Percentiles rank a stretch among this genome's conserved stretches.
These are phyloP conservation scores for Venusia cambrica DNA, from an alignment of 2,888 invertebrate species.

Conservation along the genomic window DNA sequence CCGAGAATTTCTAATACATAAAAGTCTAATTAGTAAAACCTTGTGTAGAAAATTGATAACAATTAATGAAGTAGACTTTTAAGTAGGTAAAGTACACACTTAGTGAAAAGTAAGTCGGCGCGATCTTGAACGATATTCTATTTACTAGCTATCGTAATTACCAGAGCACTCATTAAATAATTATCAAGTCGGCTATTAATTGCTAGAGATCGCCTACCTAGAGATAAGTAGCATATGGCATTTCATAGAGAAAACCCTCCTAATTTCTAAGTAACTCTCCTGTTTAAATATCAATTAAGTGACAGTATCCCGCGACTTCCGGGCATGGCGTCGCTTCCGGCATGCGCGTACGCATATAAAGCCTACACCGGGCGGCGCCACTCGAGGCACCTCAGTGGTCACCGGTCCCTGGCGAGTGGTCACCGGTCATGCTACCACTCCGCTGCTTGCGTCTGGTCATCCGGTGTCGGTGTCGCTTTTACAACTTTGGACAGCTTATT, in stretches of 20 bases:
- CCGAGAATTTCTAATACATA: no score
- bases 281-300: slow-evolving; percentile 66
- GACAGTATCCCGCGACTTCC: slow-evolving; percentile 57
- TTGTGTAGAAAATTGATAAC: no score
- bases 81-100: no score
- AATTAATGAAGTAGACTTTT: no score
- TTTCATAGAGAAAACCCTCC: slow-evolving; percentile 24
- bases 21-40: no score
- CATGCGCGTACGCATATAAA: slow-evolving; percentile 60
- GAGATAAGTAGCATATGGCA: no score
- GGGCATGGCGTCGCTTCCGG: slow-evolving; percentile 53
- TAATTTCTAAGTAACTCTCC: slow-evolving; percentile 28
- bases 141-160: no score
- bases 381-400: slow-evolving; percentile 42
- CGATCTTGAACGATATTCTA: no score
- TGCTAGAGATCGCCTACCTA: background rate
- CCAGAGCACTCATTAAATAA: no score
- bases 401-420: slow-evolving; percentile 21
- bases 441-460: slow-evolving; percentile 16
- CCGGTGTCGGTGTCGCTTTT: slow-evolving; percentile 23
- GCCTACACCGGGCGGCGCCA: slow-evolving; percentile 53
- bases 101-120: no score
- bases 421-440: slow-evolving; percentile 15
- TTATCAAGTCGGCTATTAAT: background rate
- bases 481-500: slow-evolving; percentile 19